Conservation (phyloP, 2,113 vertebrate species). For the Mus musculus region GRCm39 chr11:87366501-87367000, state of each 20-base stretch:
- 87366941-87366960: not conserved
- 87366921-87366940: not conserved
- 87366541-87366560: not conserved
- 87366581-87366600: not conserved
- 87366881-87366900: not conserved
- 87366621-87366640: not conserved
- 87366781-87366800: not conserved
- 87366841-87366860: not conserved
- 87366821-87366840: not conserved
- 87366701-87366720: too few relatives aligned
- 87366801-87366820: not conserved
- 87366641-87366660: not conserved
- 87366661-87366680: not conserved
- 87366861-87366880: not conserved
- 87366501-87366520: not conserved
- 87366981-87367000: not conserved
- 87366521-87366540: not conserved
- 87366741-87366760: not conserved
- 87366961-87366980: too few relatives aligned
- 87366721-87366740: not conserved
- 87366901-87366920: not conserved
- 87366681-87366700: not conserved
- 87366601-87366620: not conserved
- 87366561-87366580: not conserved
- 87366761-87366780: not conserved